Percentiles rank a stretch among this genome's conserved stretches.
Conservation (phyloP, 2,888 invertebrate species). For the Julus scandinavius region DNA sequence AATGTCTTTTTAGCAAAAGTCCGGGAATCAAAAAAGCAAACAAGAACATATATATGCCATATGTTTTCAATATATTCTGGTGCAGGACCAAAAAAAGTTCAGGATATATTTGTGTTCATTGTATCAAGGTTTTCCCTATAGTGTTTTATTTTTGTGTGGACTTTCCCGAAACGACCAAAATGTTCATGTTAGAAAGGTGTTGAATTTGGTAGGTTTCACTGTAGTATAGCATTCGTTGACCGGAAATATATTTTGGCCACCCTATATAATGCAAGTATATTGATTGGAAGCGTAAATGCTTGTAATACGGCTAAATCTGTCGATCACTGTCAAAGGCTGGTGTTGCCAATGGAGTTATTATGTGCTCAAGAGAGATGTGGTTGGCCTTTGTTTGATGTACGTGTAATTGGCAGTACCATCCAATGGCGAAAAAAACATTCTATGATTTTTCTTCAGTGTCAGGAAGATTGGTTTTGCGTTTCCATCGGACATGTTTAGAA, state of each 20-base stretch:
- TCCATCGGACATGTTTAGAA: no score
- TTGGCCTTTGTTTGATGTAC: neutral
- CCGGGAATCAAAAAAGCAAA: no score
- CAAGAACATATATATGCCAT: no score
- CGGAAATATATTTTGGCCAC: neutral
- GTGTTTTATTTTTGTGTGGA: no score
- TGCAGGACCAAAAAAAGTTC: no score
- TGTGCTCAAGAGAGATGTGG: neutral
- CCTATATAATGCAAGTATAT: neutral
- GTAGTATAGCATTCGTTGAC: neutral
- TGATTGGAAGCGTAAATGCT: neutral
- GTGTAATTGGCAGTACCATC: neutral
- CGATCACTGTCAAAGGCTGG: slow-evolving; percentile 17
- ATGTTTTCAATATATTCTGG: no score
- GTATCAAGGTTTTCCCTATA: no score
- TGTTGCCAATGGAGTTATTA: neutral
- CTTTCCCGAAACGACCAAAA: no score
- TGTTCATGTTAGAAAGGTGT: no score
- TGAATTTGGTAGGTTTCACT: neutral
- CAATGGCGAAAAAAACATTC: neutral
- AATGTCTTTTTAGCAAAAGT: no score
- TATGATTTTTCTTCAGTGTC: neutral
- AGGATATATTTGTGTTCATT: no score
- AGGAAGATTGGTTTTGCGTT: no score
- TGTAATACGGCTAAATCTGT: neutral